Evolutionary conservation across 2,888 invertebrate species (phyloP), one percentile per base, ranked within the genome.

Genomic region (Mythimna vitellina): DNA sequence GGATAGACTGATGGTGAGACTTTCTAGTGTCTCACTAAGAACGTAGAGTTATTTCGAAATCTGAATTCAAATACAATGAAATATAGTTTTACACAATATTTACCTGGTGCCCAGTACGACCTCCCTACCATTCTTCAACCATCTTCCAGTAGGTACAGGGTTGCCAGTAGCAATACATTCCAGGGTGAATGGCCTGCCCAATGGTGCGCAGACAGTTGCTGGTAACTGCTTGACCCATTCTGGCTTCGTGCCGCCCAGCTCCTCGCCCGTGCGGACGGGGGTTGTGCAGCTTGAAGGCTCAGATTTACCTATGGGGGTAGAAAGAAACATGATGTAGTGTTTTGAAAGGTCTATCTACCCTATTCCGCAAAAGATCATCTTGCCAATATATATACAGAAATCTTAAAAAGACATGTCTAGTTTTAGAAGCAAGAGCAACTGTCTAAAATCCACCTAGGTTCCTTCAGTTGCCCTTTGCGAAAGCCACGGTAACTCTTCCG

Each of bases 81-180:
- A 46, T 46, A 46, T 17, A 46, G 1, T 22, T 12, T 5, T 10
- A 12, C 12, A 20, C 0, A 29, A 49, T 4, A 63, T 76, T 72
- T 38, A 96, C 96, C 96, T 95, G 75, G 98, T 97, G 54, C 98
- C 98, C 69, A 98, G 94, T 72, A 97, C 97, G 83, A 99, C 96
- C 95, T 99, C 98, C 78, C 99, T 97, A 79, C 99, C 99, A 92
- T 99, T 98, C 96, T 97, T 98, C 91, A 99, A 94, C 99, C 99
- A 99, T 86, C 99, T 97, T 80, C 99, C 98, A 0, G 97, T 98
- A 0, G 99, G 99, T 81, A 97, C 96, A 0, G 99, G 99, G 92
- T 98, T 99, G 76, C 99, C 99, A 35, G 97, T 97, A 0, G 99
- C 99, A 86, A 98, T 98, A 87, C 99, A 99, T 92, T 98, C 98